Evolutionary conservation across 1,140 invertebrate species (phyloP).

Genomic region (Drosophila micromelanica): DNA sequence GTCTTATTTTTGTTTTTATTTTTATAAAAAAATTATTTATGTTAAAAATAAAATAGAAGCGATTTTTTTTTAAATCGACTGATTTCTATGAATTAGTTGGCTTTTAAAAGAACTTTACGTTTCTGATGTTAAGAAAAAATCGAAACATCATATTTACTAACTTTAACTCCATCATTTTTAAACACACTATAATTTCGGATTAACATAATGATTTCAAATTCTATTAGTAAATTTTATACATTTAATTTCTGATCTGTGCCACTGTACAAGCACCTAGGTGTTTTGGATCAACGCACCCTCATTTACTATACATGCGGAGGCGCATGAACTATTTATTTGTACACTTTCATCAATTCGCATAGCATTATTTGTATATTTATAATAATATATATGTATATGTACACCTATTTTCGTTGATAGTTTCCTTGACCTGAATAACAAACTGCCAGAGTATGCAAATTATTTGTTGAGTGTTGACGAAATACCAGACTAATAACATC

Average conservation of each 20-base stretch:
- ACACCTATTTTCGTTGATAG: constrained; percentile 60
- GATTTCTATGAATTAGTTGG: too few relatives aligned
- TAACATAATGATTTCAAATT: too few relatives aligned
- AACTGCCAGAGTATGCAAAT: constrained; percentile 46
- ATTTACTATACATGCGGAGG: background rate
- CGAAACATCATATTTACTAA: too few relatives aligned
- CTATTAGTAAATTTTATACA: too few relatives aligned
- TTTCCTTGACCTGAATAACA: constrained; percentile 76
- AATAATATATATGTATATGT: constrained; percentile 4
- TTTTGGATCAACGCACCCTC: constrained; percentile 13
- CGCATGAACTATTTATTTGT: constrained; percentile 39
- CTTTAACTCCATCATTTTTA: too few relatives aligned
- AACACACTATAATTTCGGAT: too few relatives aligned
- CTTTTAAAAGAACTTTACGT: too few relatives aligned
- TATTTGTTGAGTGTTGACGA: constrained; percentile 40
- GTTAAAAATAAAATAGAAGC: too few relatives aligned
- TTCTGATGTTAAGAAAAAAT: too few relatives aligned
- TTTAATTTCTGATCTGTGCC: constrained; percentile 1
- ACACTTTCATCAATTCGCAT: constrained; percentile 9
- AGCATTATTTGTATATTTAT: background rate
- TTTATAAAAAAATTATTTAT: too few relatives aligned
- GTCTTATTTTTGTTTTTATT: too few relatives aligned
- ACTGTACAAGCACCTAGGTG: constrained; percentile 1
- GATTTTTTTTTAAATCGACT: too few relatives aligned
- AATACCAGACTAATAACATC: constrained; percentile 32